Evolutionary conservation across 2,797 vertebrate genomes (phyloP), one percentile per base, ranked within the genome.

Genomic region (Esox lucius): DNA sequence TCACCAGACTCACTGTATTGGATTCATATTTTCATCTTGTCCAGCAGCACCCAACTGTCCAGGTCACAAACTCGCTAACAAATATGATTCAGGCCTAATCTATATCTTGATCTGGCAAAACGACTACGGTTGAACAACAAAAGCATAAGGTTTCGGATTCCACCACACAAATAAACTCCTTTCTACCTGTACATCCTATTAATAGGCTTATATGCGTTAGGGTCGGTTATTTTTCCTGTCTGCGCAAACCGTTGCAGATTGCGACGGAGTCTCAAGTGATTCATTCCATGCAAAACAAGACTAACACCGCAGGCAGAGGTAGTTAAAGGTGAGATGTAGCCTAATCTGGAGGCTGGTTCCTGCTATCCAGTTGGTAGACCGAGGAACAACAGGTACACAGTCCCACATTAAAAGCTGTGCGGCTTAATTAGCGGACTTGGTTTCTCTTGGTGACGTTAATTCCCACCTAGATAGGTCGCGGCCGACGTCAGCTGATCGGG

Each of bases 21-120:
- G 49, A 76, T 70, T 85, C 87, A 87, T 84, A 62, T 75, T 59
- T 87, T 78, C 73, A 71, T n/a, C 35, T 61, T 53, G 62, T 68
- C 72, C 51, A 61, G 56, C 22, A 48, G 46, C 73, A 49, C 73
- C 74, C 70, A 42, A 51, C 74, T 81, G 51, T 78, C 67, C 73
- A 53, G 72, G 61, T 64, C 13, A 64, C 15, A 13, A 31, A 64
- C 26, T 13, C 24, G 59, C 78, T 74, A 59, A 66, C 80, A 75
- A 78, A 83, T 26, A 80, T 72, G 75, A 17, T 59, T 19, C n/a
- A 22, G 12, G n/a, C 19, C 53, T 56, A 4, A 11, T 56, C 53
- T 42, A 42, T 42, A 42, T 42, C 39, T 42, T 56, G 53, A 56
- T 56, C n/a, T 22, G 53, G 53, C 19, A n/a, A 22, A 59, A 22